Evolutionary conservation across 1,140 invertebrate species (phyloP).

Genomic region (Nephotettix cincticeps): DNA sequence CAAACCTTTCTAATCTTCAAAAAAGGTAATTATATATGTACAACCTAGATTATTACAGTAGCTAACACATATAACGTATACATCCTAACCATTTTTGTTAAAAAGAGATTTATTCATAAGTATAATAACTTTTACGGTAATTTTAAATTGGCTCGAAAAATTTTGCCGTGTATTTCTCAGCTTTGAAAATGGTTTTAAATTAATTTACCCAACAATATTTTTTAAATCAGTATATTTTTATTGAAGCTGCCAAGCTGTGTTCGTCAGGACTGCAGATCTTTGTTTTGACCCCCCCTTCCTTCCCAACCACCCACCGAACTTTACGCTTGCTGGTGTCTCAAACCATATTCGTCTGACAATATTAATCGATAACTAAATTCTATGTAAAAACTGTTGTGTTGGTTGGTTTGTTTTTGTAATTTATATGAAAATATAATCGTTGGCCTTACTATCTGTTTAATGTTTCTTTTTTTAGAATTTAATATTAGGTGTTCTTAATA

Average conservation of each 20-base stretch:
- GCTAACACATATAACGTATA: too few relatives aligned
- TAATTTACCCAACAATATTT: not conserved
- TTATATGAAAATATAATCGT: slow-evolving; percentile 31
- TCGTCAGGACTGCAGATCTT: not conserved
- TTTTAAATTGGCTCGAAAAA: too few relatives aligned
- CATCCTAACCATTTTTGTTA: too few relatives aligned
- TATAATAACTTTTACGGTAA: too few relatives aligned
- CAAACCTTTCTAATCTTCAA: too few relatives aligned
- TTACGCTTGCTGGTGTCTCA: slow-evolving; percentile 27
- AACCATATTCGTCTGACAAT: slow-evolving; percentile 30
- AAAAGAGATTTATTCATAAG: too few relatives aligned
- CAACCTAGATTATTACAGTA: too few relatives aligned
- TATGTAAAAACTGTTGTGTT: slow-evolving; percentile 28
- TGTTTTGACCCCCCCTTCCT: not conserved
- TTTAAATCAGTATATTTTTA: not conserved
- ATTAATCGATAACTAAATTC: slow-evolving; percentile 30
- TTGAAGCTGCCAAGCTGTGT: not conserved
- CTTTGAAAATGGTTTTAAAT: not conserved
- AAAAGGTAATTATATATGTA: too few relatives aligned
- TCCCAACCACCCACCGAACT: slow-evolving; percentile 17
- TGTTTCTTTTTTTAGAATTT: slow-evolving; percentile 27
- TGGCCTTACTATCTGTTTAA: slow-evolving; percentile 31
- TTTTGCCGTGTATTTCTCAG: slow-evolving; percentile 13
- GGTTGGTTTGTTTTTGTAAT: slow-evolving; percentile 24
- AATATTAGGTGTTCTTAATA: slow-evolving; percentile 27